Percentiles rank a stretch among this genome's conserved stretches.
These are phyloP conservation scores for Okamejei kenojei DNA, from an alignment of 2,797 vertebrate genomes.

Conservation along the genomic window DNA sequence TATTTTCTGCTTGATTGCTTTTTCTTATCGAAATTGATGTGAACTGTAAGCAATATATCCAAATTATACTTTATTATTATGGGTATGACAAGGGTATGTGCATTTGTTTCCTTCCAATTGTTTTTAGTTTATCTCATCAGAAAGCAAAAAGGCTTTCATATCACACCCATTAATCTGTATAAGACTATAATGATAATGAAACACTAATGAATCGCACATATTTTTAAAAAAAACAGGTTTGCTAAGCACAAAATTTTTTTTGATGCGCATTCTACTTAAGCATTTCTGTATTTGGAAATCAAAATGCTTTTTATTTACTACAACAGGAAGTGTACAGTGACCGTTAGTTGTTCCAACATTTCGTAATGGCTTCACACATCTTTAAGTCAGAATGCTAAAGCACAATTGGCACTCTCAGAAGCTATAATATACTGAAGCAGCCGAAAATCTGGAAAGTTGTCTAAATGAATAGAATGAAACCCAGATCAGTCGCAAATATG, in stretches of 20 bases:
- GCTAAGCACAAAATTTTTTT: not conserved
- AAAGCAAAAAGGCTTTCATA: constrained; percentile 7
- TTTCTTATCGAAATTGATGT: not conserved
- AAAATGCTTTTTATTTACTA: not conserved
- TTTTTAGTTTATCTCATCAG: constrained; percentile 9
- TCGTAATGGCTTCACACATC: not conserved
- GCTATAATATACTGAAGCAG: constrained; percentile 9
- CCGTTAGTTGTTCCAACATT: not conserved
- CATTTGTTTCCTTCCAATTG: constrained; percentile 28
- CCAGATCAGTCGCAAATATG: not conserved
- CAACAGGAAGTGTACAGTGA: not conserved
- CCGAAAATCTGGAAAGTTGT: too few relatives aligned
- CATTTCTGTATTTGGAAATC: not conserved
- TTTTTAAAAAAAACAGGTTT: not conserved
- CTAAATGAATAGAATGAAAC: constrained; percentile 12
- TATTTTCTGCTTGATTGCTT: not conserved
- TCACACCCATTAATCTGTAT: not conserved
- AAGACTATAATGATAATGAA: not conserved
- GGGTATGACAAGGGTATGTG: not conserved
- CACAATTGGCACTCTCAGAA: constrained; percentile 8
- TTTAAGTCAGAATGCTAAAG: not conserved
- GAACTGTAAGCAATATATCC: constrained; percentile 24
- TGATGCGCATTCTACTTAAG: not conserved
- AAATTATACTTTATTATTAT: constrained; percentile 31
- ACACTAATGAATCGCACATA: constrained; percentile 1